Percentiles rank a stretch among this genome's conserved stretches.
phyloP scores from a whole-genome alignment of 1,140 invertebrate species.

The Trichogramma pretiosum region DNA sequence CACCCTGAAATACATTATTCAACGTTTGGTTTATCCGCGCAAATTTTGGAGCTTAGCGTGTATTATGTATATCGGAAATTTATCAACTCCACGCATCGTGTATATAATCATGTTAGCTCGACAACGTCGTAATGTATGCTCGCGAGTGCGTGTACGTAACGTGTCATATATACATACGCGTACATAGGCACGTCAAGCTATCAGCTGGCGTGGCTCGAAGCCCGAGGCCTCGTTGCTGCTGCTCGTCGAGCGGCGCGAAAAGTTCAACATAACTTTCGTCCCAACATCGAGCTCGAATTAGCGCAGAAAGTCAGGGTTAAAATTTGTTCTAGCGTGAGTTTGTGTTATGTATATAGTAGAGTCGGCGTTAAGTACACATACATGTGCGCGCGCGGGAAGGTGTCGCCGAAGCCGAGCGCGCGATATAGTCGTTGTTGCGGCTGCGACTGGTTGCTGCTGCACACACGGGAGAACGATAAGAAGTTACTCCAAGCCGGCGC shows the following conservation, averaged over 20 bases:
- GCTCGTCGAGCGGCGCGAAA: slow-evolving; percentile 32
- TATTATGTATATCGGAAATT: too few relatives aligned
- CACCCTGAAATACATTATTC: too few relatives aligned
- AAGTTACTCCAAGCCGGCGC: not conserved
- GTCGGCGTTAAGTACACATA: not conserved
- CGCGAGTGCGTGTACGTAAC: too few relatives aligned
- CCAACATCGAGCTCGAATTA: slow-evolving; percentile 13
- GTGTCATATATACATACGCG: slow-evolving; percentile 9
- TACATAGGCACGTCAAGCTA: slow-evolving; percentile 35
- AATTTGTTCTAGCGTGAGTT: slow-evolving; percentile 48
- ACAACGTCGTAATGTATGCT: too few relatives aligned
- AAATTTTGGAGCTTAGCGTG: too few relatives aligned
- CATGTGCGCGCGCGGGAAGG: not conserved
- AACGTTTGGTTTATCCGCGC: too few relatives aligned
- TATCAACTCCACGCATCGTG: not conserved
- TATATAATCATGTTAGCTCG: slow-evolving; percentile 10
- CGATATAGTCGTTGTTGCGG: not conserved
- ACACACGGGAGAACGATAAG: too few relatives aligned
- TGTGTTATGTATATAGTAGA: slow-evolving; percentile 46
- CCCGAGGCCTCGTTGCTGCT: too few relatives aligned
- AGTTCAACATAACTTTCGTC: slow-evolving; percentile 43
- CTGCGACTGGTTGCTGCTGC: too few relatives aligned
- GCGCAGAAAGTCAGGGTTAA: too few relatives aligned
- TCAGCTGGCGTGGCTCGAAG: slow-evolving; percentile 9
- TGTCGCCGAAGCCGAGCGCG: not conserved